A percentile compares a stretch with the other conserved stretches of the same genome.
Conservation (phyloP, 2,113 vertebrate species). For the Thryonomys swinderianus region DNA sequence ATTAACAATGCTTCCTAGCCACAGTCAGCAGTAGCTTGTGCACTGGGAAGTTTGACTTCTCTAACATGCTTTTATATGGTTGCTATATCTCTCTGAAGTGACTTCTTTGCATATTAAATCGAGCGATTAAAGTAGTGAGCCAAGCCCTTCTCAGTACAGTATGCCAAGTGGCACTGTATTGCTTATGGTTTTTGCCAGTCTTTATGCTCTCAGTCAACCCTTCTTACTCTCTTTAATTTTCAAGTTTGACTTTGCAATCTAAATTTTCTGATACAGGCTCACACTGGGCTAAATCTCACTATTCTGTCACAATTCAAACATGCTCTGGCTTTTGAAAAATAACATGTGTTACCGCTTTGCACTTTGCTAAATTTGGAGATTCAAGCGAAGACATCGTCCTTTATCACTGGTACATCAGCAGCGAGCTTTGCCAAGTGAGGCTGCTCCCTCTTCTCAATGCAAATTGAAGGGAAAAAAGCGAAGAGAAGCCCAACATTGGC, state of each 20-base stretch:
- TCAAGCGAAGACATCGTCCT: constrained; percentile 43
- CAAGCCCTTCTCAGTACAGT: neutral
- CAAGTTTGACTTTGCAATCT: constrained; percentile 36
- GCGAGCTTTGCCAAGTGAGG: constrained; percentile 71
- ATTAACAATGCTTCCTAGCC: neutral
- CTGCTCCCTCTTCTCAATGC: constrained; percentile 74
- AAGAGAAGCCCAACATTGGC: constrained; percentile 17
- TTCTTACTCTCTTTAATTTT: neutral
- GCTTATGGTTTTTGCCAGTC: neutral
- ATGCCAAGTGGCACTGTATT: neutral
- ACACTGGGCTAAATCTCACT: neutral
- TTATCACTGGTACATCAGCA: constrained; percentile 68
- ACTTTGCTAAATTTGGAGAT: constrained; percentile 57
- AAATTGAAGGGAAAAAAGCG: constrained; percentile 61
- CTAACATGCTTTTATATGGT: neutral
- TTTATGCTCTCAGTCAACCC: neutral
- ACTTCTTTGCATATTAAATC: neutral
- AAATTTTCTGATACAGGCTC: neutral
- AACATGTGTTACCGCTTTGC: neutral
- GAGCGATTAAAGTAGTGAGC: neutral
- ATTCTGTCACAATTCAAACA: constrained; percentile 49
- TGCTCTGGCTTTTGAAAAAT: neutral
- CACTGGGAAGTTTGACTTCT: neutral
- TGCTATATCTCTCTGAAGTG: neutral
- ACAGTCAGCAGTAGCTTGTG: neutral